Conservation (phyloP, 2,113 vertebrate genomes). For the Aix galericulata region DNA sequence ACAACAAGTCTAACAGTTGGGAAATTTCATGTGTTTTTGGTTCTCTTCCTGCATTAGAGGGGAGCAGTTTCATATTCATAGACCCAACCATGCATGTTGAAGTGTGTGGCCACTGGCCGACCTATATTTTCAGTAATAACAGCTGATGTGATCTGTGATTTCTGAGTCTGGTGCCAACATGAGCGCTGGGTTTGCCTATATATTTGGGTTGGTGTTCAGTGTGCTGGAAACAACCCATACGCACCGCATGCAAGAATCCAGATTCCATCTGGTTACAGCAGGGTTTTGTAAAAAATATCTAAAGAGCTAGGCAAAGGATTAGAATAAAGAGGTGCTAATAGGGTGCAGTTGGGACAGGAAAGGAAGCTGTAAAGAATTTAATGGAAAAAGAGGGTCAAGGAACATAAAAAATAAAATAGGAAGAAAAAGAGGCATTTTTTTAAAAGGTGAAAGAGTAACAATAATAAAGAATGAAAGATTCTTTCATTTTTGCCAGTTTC, state of each 20-base stretch:
- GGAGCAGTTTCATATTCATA: constrained; percentile 22
- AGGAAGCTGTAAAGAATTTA: constrained; percentile 68
- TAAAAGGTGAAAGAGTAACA: constrained; percentile 73
- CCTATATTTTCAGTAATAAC: constrained; percentile 64
- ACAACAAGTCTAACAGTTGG: neutral
- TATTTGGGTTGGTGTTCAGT: constrained; percentile 59
- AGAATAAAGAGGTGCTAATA: constrained; percentile 78
- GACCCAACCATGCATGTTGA: constrained; percentile 46
- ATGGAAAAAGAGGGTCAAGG: constrained; percentile 69
- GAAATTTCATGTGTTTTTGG: neutral
- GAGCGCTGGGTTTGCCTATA: constrained; percentile 25
- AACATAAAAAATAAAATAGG: constrained; percentile 67
- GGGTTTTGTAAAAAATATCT: constrained; percentile 62
- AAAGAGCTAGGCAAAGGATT: constrained; percentile 62
- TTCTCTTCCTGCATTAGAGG: constrained; percentile 6
- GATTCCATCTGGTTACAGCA: constrained; percentile 64
- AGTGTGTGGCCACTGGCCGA: constrained; percentile 62
- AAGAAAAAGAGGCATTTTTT: constrained; percentile 58
- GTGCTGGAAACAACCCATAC: constrained; percentile 53
- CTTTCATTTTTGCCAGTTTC: constrained; percentile 65
- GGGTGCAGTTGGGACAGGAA: constrained; percentile 68
- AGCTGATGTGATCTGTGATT: constrained; percentile 71
- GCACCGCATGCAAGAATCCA: constrained; percentile 46
- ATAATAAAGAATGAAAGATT: constrained; percentile 67
- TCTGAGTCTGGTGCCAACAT: constrained; percentile 57